Percentiles rank a stretch among this genome's conserved stretches.
These are phyloP conservation scores for Acrocephalus scirpaceus DNA, from an alignment of 2,797 vertebrate genomes.

Conservation along the genomic window DNA sequence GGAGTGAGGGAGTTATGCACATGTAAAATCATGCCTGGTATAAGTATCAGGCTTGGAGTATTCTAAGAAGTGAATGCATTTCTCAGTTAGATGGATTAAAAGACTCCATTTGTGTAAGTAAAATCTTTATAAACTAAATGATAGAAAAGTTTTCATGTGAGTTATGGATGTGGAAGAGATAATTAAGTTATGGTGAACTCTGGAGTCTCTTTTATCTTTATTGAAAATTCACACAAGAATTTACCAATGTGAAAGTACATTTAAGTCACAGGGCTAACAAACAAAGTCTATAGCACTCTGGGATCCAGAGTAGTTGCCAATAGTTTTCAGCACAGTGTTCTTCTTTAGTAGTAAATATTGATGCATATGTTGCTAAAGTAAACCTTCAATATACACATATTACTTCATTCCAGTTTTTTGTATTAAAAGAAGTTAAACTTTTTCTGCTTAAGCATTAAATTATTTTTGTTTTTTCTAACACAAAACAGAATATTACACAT, in stretches of 20 bases:
- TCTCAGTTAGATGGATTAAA: constrained; percentile 58
- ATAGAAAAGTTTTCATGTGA: background rate
- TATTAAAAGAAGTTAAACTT: background rate
- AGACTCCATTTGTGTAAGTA: constrained; percentile 56
- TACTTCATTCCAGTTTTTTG: background rate
- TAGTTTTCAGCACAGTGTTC: background rate
- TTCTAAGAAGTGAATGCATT: constrained; percentile 60
- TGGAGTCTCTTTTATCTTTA: background rate
- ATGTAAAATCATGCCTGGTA: constrained; percentile 14
- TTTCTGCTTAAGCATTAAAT: background rate
- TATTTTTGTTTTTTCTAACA: background rate
- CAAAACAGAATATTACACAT: background rate
- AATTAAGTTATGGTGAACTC: background rate
- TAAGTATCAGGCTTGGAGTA: constrained; percentile 64
- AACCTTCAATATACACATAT: background rate
- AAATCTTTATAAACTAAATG: constrained; percentile 30
- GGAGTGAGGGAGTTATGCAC: constrained; percentile 15
- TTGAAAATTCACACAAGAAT: background rate
- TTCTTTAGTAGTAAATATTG: background rate
- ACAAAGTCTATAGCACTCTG: background rate
- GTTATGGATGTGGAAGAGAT: background rate
- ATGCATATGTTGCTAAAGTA: background rate
- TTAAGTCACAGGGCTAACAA: background rate
- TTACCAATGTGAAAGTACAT: background rate
- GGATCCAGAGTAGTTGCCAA: background rate